Evolutionary conservation across 1,140 invertebrate genomes (phyloP), one percentile per base, ranked within the genome.

Genomic region (Acromyrmex charruanus): DNA sequence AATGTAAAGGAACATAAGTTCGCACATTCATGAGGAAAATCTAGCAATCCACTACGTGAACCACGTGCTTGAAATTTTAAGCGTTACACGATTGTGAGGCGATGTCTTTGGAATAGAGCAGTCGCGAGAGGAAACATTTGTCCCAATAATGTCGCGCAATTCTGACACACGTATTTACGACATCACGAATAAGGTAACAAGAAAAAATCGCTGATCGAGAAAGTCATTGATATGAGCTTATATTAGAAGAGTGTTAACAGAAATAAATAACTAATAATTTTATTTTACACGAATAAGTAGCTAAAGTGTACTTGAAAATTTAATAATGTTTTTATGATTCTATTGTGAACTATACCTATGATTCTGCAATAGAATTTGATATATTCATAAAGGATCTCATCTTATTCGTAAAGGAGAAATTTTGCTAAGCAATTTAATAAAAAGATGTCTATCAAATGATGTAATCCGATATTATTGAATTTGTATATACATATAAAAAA

Each of bases 61-160:
- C 39, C 39, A 44, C 9, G 39, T 44, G 39, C 39, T 44, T 44
- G 39, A 44, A 44, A 44, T 44, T 44, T 44, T 44, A 44, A 44
- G 39, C 10, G 39, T 10, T 44, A 44, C 39, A 44, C 39, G 39
- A 44, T 44, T 31, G 25, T 31, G 68, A 58, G 44, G 10, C 28
- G 12, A 39, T 59, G 28, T 59, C 9, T 77, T 51, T 55, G 59
- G 65, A 55, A 87, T 85, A 79, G 58, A 25, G 39, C n/a, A 85
- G 58, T 49, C 49, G 58, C 35, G 35, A 39, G 49, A 69, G 25
- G 39, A 61, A 80, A 61, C 51, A 65, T n/a, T 39, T 69, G 61
- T 79, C 31, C 51, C 31, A 58, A 35, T 58, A 75, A 31, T 58
- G 21, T 66, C 71, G 25, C 12, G 18, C 0, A 49, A 65, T 10